Evolutionary conservation across 2,113 vertebrate species (phyloP).

Genomic region (Lipotes vexillifer): DNA sequence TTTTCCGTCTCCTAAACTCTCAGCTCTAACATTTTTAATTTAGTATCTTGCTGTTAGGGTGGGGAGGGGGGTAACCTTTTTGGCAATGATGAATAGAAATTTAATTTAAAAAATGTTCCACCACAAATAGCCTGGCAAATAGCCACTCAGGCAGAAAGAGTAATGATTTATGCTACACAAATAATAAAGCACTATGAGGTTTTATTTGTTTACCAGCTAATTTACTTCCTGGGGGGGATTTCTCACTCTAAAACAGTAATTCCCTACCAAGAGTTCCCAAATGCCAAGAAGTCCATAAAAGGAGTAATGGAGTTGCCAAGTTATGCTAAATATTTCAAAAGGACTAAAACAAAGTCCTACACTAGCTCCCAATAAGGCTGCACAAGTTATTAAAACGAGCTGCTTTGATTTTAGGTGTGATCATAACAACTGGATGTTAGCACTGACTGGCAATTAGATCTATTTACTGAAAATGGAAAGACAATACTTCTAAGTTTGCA

Average conservation of each 20-base stretch:
- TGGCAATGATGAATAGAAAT: background rate
- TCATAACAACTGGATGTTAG: background rate
- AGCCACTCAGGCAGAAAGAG: background rate
- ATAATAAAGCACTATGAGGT: background rate
- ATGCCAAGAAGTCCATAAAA: constrained; percentile 23
- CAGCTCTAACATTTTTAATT: background rate
- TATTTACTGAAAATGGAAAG: constrained; percentile 9
- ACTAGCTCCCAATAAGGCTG: background rate
- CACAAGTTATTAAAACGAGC: background rate
- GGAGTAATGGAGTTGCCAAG: background rate
- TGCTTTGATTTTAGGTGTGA: background rate
- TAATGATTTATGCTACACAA: background rate
- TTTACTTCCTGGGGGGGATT: background rate
- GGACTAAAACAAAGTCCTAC: background rate
- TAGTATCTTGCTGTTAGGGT: background rate
- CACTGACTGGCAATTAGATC: background rate
- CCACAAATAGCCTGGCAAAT: constrained; percentile 3
- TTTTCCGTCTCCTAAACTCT: background rate
- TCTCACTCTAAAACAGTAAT: constrained; percentile 13
- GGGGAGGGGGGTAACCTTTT: background rate
- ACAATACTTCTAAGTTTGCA: background rate
- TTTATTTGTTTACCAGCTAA: constrained; percentile 16
- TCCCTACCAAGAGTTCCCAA: background rate
- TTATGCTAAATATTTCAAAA: constrained; percentile 36
- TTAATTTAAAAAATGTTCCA: constrained; percentile 20